Base-by-base conservation (phyloP, 2,888 invertebrate genomes). In the Poecilobothrus nobilitatus region DNA sequence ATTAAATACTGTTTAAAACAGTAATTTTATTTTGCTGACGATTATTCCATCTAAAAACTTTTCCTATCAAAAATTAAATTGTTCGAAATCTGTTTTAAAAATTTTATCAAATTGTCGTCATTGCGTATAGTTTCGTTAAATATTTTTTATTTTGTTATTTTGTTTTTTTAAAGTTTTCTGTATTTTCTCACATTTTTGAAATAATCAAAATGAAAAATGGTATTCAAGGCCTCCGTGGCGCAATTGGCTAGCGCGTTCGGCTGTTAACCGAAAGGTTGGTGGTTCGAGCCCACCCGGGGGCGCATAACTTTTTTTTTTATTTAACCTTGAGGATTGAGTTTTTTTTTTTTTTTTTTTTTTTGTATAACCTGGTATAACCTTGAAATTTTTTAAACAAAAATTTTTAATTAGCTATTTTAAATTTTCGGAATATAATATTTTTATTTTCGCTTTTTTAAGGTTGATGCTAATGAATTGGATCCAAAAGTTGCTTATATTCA, bases 401-500 rank as follows among this genome's bases (percentile, higher is more conserved):
- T 20, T 63, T 64, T 18, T 53, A n/a, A 27, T 27, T 27, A 27
- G 27, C 27, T 44, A 27, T 27, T 27, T 27, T 4, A 27, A 27
- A 5, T 27, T 27, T 27, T 27, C 27, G 2, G 2, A 27, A 27
- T 27, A 27, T 27, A n/a, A n/a, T 27, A 5, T 27, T 27, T 27
- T 27, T 27, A 33, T 67, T 68, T 69, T n/a, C n/a, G n/a, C n/a
- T 73, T 21, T 6, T 71, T 75, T 1, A 75, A 90, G 89, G 91
- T 94, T 65, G 87, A 89, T 74, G 85, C 87, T 20, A 86, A 85
- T 66, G 91, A 91, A 67, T 81, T 96, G 70, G 95, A 96, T 83
- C 83, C 88, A 61, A 93, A 93, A 79, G 84, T 90, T 70, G 95
- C 95, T 0, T 91, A 95, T 80, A 92, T 97, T 76, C 97, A 97